These are phyloP conservation scores for Lindbergichthys nudifrons DNA, from an alignment of 2,797 vertebrate genomes.

Conservation along the genomic window DNA sequence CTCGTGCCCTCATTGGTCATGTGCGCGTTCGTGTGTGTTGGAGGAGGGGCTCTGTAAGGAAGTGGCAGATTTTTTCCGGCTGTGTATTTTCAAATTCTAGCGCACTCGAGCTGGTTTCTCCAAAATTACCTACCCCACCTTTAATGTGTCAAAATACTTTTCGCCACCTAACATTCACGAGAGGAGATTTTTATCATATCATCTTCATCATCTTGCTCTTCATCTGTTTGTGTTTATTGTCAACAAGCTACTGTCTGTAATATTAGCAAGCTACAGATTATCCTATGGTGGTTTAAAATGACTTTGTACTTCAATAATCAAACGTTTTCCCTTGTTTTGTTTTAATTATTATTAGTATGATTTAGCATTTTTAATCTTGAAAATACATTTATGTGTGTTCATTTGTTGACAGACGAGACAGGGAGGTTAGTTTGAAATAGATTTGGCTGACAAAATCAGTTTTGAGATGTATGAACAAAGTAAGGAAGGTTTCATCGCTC, in stretches of 20 bases:
- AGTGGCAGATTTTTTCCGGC: too few relatives aligned
- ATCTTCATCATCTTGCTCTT: too few relatives aligned
- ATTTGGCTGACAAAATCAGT: not conserved
- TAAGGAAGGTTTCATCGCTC: not conserved
- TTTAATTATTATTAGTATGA: constrained; percentile 25
- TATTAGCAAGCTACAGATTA: not conserved
- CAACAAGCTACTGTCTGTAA: not conserved
- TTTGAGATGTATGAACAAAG: constrained; percentile 3
- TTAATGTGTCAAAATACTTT: too few relatives aligned
- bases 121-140: too few relatives aligned
- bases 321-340: constrained; percentile 5
- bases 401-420: constrained; percentile 1
- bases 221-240: not conserved
- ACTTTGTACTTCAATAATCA: constrained; percentile 8
- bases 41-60: too few relatives aligned
- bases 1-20: too few relatives aligned
- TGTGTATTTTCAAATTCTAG: too few relatives aligned
- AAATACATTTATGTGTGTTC: constrained; percentile 10
- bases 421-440: constrained; percentile 3
- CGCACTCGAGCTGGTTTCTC: too few relatives aligned
- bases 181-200: not conserved
- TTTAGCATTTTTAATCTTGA: not conserved
- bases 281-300: not conserved
- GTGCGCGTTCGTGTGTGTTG: too few relatives aligned
- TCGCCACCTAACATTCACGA: too few relatives aligned